Evolutionary conservation across 2,113 vertebrate genomes (phyloP), one percentile per base, ranked within the genome.

Genomic region (Saccopteryx bilineata): DNA sequence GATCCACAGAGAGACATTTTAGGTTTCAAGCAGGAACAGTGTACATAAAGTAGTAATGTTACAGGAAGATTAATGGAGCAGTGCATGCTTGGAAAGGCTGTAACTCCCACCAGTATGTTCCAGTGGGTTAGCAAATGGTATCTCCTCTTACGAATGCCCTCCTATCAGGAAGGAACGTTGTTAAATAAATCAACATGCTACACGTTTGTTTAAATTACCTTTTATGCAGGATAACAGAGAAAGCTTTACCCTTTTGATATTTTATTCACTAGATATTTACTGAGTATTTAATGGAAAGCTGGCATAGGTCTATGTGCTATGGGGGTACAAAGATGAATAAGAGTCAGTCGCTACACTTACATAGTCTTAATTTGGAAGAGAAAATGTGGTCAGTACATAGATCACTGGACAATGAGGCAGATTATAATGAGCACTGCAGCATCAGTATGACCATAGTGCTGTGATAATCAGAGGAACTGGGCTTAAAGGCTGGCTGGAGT

Each of bases 11-110:
- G 79, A 76, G 31, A 71, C 75, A 83, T 50, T 75, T 65, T 54
- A 68, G 26, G 58, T 80, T 96, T 63, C 80, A 60, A 88, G 26
- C 19, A n/a, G 66, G 72, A 89, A 33, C 17, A 24, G 88, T 60
- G n/a, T 65, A 85, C 5, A n/a, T 84, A 33, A 87, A 83, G 58
- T 91, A 52, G 58, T 87, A 54, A 39, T 63, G 48, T 83, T 86
- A 78, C 65, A 82, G 50, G 76, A 63, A 52, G 71, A 69, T 28
- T n/a, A 54, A 52, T 52, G 18, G 23, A 18, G 19, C 26, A 33
- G 5, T 48, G n/a, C 7, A 52, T 7, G 52, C 69, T n/a, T 65
- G 28, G 46, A 71, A 76, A 69, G 46, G 18, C 26, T 12, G 39
- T 18, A 14, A 12, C 54, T 90, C 75, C 66, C 17, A 68, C 60